phyloP scores from a whole-genome alignment of 35 echinoderm and acorn worm species.

The Ophioderma brevispina region DNA sequence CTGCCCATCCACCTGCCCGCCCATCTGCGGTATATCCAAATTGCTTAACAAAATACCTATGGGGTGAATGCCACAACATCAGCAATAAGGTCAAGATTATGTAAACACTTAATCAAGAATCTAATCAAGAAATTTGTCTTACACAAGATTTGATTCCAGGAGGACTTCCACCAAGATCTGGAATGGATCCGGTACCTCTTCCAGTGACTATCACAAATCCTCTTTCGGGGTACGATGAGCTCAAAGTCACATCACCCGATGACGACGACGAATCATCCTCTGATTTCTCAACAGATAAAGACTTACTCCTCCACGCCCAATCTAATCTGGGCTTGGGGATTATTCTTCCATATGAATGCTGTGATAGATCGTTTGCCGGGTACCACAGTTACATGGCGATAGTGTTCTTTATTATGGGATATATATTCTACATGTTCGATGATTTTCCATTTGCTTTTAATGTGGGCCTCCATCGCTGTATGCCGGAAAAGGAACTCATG shows the following conservation, averaged over 20 bases:
- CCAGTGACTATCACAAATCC: slow-evolving; percentile 45
- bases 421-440: neutral
- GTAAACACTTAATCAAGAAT: no score
- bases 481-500: slow-evolving; percentile 84
- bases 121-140: no score
- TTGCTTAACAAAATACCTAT: no score
- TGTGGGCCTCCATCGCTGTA: slow-evolving; percentile 77
- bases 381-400: slow-evolving; percentile 26
- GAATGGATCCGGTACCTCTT: slow-evolving; percentile 81
- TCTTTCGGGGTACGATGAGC: slow-evolving; percentile 76
- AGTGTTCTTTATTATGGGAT: slow-evolving; percentile 14
- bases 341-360: slow-evolving; percentile 15
- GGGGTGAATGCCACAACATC: no score
- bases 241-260: slow-evolving; percentile 22
- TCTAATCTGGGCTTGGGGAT: slow-evolving; percentile 80
- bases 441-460: slow-evolving; percentile 64
- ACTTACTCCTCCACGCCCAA: slow-evolving; percentile 77
- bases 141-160: neutral
- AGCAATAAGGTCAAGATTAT: no score
- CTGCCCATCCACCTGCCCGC: no score
- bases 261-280: slow-evolving; percentile 34
- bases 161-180: slow-evolving; percentile 22
- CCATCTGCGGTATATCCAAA: no score
- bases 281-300: slow-evolving; percentile 52
- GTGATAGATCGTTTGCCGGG: slow-evolving; percentile 21